Percentiles rank a stretch among this genome's conserved stretches.
These are phyloP conservation scores for Oreochromis tanganicae DNA, from an alignment of 2,113 vertebrate species.

Conservation along the genomic window DNA sequence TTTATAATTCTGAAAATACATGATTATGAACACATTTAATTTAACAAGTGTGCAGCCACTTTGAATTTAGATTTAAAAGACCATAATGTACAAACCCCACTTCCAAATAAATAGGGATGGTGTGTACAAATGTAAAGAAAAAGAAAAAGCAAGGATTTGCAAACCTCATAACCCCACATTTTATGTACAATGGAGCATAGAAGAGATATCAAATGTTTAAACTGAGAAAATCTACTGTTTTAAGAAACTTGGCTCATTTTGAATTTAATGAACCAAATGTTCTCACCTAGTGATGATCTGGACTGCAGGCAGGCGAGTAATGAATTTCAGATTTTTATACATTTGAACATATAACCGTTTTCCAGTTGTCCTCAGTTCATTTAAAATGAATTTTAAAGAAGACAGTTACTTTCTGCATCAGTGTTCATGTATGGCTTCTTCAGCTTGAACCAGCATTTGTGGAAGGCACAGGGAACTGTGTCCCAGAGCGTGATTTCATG, in stretches of 20 bases:
- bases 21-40: not conserved
- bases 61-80: not conserved
- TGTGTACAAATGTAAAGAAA: not conserved
- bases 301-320: not conserved
- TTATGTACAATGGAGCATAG: not conserved
- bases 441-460: not conserved
- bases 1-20: not conserved
- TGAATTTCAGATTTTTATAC: not conserved
- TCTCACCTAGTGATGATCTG: not conserved
- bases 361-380: not conserved
- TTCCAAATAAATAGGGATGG: not conserved
- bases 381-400: not conserved
- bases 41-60: not conserved
- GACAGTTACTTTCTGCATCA: not conserved
- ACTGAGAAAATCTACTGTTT: not conserved
- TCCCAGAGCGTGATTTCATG: not conserved
- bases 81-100: not conserved
- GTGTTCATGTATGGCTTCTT: not conserved
- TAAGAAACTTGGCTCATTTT: not conserved
- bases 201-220: not conserved
- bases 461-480: not conserved
- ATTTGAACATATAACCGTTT: not conserved
- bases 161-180: not conserved
- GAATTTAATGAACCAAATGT: not conserved
- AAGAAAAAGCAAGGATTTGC: not conserved